Evolutionary conservation across 2,797 vertebrate species (phyloP).

Genomic region (Tympanoctomys barrerae): DNA sequence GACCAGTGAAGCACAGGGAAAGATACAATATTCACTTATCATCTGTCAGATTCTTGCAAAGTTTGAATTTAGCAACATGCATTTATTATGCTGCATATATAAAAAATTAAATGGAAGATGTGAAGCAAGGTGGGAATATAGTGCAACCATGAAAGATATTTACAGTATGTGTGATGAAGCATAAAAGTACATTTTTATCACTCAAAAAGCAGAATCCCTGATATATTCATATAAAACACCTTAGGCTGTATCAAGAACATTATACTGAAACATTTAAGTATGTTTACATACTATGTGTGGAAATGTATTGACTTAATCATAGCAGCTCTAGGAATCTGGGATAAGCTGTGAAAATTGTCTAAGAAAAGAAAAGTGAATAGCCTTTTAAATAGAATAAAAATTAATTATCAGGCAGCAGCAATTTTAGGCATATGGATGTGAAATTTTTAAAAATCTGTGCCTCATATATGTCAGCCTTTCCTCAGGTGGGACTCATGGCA

Average conservation of each 20-base stretch:
- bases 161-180: conserved; percentile 59
- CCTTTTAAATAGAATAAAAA: conserved; percentile 59
- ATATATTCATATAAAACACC: conserved; percentile 33
- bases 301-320: conserved; percentile 64
- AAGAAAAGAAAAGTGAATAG: conserved; percentile 27
- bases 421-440: background rate
- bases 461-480: conserved; percentile 6
- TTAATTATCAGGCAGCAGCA: conserved; percentile 36
- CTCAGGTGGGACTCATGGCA: background rate
- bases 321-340: conserved; percentile 31
- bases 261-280: conserved; percentile 27
- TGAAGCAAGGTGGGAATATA: conserved; percentile 44
- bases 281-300: conserved; percentile 48
- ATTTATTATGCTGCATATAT: conserved; percentile 41
- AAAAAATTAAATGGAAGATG: conserved; percentile 39
- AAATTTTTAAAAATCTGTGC: conserved; percentile 9
- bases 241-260: conserved; percentile 27
- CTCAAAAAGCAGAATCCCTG: conserved; percentile 48
- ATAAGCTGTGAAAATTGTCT: conserved; percentile 58
- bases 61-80: conserved; percentile 9
- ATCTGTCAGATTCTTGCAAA: background rate
- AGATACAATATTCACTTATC: conserved; percentile 36
- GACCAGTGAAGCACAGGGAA: conserved; percentile 50
- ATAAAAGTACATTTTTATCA: conserved; percentile 56
- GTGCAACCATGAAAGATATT: conserved; percentile 31